A percentile compares a stretch with the other conserved stretches of the same genome.
Conservation (phyloP, 1,140 invertebrate genomes). For the Drosophila elegans region DNA sequence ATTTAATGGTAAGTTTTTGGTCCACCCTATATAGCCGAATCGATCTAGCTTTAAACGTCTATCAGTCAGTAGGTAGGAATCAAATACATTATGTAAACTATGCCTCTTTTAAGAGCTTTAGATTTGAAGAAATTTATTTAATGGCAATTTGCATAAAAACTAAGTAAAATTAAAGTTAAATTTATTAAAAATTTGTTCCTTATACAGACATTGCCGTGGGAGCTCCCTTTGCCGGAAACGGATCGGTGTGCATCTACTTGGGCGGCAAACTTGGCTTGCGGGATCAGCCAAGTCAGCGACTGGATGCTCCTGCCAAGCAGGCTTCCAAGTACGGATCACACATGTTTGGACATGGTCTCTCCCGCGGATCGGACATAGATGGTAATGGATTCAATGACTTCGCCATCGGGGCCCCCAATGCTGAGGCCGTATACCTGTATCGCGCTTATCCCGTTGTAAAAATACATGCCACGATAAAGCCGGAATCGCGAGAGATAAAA, state of each 20-base stretch:
- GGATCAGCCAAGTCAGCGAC: constrained; percentile 85
- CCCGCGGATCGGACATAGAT: constrained; percentile 88
- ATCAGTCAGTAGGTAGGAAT: neutral
- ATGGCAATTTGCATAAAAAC: too few relatives aligned
- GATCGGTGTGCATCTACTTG: constrained; percentile 89
- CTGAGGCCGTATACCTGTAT: constrained; percentile 86
- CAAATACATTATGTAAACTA: too few relatives aligned
- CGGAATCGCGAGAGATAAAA: constrained; percentile 85
- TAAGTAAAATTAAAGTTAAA: neutral
- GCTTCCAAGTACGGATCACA: constrained; percentile 62
- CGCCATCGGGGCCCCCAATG: constrained; percentile 88
- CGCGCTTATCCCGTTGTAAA: constrained; percentile 87
- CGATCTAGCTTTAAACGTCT: too few relatives aligned
- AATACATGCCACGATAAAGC: constrained; percentile 82
- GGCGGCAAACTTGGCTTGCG: constrained; percentile 86
- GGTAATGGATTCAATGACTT: constrained; percentile 88
- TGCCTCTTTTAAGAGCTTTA: too few relatives aligned
- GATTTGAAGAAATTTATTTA: too few relatives aligned
- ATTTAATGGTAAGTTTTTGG: constrained; percentile 86
- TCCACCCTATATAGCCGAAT: too few relatives aligned
- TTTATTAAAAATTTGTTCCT: neutral
- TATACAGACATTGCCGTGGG: constrained; percentile 88
- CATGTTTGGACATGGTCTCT: constrained; percentile 87
- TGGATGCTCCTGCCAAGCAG: constrained; percentile 69
- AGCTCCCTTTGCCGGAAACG: constrained; percentile 88